phyloP scores from a whole-genome alignment of 2,888 invertebrate genomes.

The Oegoconia quadripuncta region DNA sequence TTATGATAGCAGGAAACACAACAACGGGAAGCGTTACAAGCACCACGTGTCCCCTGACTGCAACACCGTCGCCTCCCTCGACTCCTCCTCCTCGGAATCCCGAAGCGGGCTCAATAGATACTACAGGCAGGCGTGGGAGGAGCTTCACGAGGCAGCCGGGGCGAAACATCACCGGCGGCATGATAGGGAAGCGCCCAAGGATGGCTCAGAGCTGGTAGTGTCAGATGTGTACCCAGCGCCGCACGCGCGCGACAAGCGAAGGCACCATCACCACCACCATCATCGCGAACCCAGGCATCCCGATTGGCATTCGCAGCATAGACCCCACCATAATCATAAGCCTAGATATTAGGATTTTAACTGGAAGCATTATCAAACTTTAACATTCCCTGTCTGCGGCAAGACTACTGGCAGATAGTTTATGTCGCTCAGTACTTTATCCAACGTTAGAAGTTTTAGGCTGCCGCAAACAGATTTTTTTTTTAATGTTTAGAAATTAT shows the following conservation, averaged over 20 bases:
- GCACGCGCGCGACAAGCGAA: conserved; percentile 77
- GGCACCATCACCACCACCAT: conserved; percentile 87
- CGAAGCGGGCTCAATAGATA: conserved; percentile 91
- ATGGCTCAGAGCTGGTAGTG: conserved; percentile 88
- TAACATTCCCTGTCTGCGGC: conserved; percentile 2
- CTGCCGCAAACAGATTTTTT: no score
- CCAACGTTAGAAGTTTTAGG: no score
- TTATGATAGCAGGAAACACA: conserved; percentile 59
- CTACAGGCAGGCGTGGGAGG: conserved; percentile 96
- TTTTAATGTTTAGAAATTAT: no score
- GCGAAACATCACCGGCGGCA: conserved; percentile 59
- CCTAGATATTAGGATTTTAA: conserved; percentile 62
- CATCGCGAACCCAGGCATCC: conserved; percentile 82
- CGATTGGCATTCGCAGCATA: conserved; percentile 79
- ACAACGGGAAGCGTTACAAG: conserved; percentile 91
- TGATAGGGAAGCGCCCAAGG: conserved; percentile 80
- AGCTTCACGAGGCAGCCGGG: conserved; percentile 89
- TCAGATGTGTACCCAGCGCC: conserved; percentile 80
- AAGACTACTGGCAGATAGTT: no score
- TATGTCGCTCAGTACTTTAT: no score
- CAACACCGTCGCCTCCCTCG: conserved; percentile 94
- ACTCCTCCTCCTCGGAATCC: conserved; percentile 92
- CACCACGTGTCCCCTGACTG: conserved; percentile 94
- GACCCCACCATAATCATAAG: conserved; percentile 75
- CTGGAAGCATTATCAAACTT: neutral